Percentiles rank a stretch among this genome's conserved stretches.
These are phyloP conservation scores for Pantala flavescens DNA, from an alignment of 1,140 invertebrate genomes.

Conservation along the genomic window DNA sequence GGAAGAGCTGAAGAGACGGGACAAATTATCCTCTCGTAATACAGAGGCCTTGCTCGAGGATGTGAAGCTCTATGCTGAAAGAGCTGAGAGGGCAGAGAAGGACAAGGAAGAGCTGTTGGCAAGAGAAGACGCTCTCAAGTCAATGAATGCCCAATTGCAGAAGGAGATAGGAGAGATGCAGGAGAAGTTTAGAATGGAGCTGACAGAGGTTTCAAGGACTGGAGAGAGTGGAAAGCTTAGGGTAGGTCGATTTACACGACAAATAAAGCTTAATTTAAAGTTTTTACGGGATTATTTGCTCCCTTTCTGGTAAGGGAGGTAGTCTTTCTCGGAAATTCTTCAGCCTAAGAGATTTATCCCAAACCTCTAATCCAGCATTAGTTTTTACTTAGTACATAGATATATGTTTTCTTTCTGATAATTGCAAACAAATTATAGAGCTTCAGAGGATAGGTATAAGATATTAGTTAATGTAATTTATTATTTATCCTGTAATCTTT, in stretches of 20 bases:
- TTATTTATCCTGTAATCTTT: too few relatives aligned
- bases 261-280: neutral
- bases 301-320: neutral
- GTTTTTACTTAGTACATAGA: neutral
- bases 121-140: neutral
- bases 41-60: neutral
- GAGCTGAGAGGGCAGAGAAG: neutral
- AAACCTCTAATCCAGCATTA: neutral
- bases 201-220: neutral
- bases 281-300: neutral
- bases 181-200: neutral
- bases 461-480: too few relatives aligned
- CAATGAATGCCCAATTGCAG: neutral
- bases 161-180: neutral
- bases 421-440: neutral
- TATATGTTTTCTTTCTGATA: neutral
- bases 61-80: neutral
- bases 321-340: neutral
- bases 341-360: neutral
- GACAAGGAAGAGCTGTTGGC: neutral
- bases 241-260: neutral
- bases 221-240: neutral
- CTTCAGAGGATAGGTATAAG: too few relatives aligned
- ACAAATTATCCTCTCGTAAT: neutral
- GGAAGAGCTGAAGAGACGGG: neutral